Evolutionary conservation across 2,113 vertebrate genomes (phyloP).

Genomic region (Ailurus styani): DNA sequence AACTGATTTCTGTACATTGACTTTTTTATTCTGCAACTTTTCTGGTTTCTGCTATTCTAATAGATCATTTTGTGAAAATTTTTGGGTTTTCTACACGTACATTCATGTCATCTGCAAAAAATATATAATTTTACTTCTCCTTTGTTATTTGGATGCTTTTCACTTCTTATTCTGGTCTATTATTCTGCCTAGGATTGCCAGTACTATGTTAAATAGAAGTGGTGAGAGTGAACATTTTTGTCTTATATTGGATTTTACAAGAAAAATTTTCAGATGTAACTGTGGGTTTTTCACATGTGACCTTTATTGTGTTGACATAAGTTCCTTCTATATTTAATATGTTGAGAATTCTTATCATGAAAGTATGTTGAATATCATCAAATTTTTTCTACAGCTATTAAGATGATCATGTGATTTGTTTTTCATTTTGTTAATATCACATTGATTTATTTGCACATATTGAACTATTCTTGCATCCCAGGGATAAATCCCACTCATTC

Average conservation of each 20-base stretch:
- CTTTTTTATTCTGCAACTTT: not conserved
- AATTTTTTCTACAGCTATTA: not conserved
- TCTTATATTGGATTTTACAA: not conserved
- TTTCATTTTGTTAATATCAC: not conserved
- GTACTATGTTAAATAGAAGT: not conserved
- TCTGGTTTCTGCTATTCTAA: not conserved
- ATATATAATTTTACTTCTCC: not conserved
- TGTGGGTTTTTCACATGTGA: not conserved
- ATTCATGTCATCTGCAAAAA: not conserved
- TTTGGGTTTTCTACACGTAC: not conserved
- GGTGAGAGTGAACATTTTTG: not conserved
- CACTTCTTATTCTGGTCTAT: not conserved
- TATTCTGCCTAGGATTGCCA: not conserved
- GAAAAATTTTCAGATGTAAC: not conserved
- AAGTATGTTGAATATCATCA: not conserved
- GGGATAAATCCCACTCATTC: not conserved
- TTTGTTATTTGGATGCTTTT: not conserved
- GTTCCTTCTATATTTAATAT: not conserved
- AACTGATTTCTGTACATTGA: not conserved
- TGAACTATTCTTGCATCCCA: not conserved
- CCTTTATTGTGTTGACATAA: not conserved
- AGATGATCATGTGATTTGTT: not conserved
- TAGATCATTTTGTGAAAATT: not conserved
- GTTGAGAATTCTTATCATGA: not conserved
- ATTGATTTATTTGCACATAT: not conserved